These are phyloP conservation scores for Sebastolobus alascanus DNA, from an alignment of 2,797 vertebrate species.

Conservation along the genomic window DNA sequence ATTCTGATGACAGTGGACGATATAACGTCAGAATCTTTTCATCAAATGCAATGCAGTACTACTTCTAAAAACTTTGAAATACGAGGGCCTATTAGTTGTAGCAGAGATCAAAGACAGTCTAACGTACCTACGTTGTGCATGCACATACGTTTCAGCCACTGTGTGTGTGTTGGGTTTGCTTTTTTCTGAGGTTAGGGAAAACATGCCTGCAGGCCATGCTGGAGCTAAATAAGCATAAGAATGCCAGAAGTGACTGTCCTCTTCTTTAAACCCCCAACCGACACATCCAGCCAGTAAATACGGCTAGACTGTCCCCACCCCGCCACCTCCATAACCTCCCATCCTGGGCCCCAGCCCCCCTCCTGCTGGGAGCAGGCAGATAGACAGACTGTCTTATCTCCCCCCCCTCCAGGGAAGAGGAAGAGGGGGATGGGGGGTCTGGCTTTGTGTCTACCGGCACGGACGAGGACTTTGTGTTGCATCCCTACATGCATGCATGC, in stretches of 20 bases:
- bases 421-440: conserved; percentile 59
- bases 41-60: conserved; percentile 11
- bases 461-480: conserved; percentile 53
- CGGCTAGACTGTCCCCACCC: conserved; percentile 67
- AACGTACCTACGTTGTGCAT: conserved; percentile 1
- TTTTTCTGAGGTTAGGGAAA: conserved; percentile 42
- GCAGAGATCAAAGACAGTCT: conserved; percentile 1
- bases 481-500: conserved; percentile 42
- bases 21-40: background rate
- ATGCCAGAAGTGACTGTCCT: conserved; percentile 71
- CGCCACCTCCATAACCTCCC: conserved; percentile 51
- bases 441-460: conserved; percentile 71
- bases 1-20: background rate
- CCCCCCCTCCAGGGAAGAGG: conserved; percentile 50
- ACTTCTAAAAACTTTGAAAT: conserved; percentile 19
- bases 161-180: conserved; percentile 6
- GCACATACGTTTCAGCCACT: background rate
- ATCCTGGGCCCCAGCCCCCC: conserved; percentile 49
- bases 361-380: conserved; percentile 73
- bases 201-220: conserved; percentile 61
- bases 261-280: conserved; percentile 62
- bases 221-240: conserved; percentile 72
- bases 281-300: conserved; percentile 78
- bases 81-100: background rate
- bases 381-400: conserved; percentile 80